A percentile compares a stretch with the other conserved stretches of the same genome.
These are phyloP conservation scores for Anguilla rostrata DNA, from an alignment of 2,113 vertebrate genomes.

Conservation along the genomic window DNA sequence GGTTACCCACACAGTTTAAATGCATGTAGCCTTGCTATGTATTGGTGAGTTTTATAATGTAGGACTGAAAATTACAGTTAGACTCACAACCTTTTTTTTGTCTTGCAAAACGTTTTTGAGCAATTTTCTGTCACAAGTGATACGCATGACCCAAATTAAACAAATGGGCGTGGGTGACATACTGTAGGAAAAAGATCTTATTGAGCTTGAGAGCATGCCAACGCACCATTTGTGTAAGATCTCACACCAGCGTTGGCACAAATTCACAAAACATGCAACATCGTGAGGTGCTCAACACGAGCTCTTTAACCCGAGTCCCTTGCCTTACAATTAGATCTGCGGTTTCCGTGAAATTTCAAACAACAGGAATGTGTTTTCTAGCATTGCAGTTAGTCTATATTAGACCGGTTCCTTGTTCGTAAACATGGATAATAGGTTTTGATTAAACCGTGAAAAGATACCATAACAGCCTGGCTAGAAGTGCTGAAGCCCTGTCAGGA, in stretches of 20 bases:
- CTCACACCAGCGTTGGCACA: not conserved
- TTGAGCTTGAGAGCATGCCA: no score
- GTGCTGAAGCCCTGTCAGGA: conserved; percentile 64
- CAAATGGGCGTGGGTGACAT: not conserved
- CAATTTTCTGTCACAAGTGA: not conserved
- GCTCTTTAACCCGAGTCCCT: not conserved
- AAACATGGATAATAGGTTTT: conserved; percentile 63
- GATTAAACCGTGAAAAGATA: conserved; percentile 58
- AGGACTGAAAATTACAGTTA: not conserved
- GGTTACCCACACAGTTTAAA: not conserved
- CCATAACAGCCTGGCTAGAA: conserved; percentile 55
- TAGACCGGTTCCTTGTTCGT: conserved; percentile 45
- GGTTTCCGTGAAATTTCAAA: conserved; percentile 49
- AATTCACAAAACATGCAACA: not conserved
- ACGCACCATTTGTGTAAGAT: not conserved
- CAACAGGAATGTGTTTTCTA: conserved; percentile 32
- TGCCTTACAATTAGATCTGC: not conserved
- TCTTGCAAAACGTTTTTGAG: not conserved
- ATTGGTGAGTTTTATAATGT: not conserved
- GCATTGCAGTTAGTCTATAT: conserved; percentile 27
- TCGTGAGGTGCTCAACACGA: no score
- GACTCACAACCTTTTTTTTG: not conserved
- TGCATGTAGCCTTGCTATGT: not conserved
- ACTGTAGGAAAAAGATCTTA: not conserved
- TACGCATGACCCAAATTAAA: not conserved